Conservation (phyloP, 64 coral and sea anemone genomes). For the Pachyseris speciosa region DNA sequence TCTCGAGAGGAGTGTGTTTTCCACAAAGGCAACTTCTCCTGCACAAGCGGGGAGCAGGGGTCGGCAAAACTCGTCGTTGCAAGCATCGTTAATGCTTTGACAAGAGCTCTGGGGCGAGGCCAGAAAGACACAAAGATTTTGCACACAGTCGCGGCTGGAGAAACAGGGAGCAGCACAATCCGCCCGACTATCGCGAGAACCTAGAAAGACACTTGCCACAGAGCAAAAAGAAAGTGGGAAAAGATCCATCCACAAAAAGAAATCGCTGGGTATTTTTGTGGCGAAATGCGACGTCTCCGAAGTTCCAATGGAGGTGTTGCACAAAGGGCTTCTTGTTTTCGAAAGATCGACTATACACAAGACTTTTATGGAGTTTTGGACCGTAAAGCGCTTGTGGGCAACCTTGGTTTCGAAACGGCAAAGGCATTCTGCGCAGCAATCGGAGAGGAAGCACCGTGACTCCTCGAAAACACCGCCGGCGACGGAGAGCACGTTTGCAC, state of each 20-base stretch:
- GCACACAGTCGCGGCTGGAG: background rate
- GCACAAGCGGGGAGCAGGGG: background rate
- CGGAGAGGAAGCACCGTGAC: too few relatives aligned
- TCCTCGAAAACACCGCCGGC: constrained; percentile 23
- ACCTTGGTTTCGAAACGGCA: too few relatives aligned
- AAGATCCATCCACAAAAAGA: background rate
- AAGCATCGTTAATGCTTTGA: background rate
- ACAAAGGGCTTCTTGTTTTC: background rate
- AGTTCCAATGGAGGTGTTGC: constrained; percentile 2
- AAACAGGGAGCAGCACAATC: background rate
- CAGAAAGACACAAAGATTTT: background rate
- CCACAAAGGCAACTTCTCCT: too few relatives aligned
- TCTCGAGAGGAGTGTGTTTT: too few relatives aligned
- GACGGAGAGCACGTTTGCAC: too few relatives aligned
- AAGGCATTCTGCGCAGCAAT: too few relatives aligned
- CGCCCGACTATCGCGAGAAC: constrained; percentile 6
- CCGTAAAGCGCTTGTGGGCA: background rate
- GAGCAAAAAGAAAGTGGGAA: too few relatives aligned
- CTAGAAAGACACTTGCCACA: constrained; percentile 20
- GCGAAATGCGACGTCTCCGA: constrained; percentile 48
- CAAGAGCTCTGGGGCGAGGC: background rate
- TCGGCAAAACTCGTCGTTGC: background rate
- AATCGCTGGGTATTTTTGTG: constrained; percentile 27
- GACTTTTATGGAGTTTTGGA: constrained; percentile 55
- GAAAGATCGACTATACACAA: constrained; percentile 35